Percentiles rank a stretch among this genome's conserved stretches.
phyloP scores from a whole-genome alignment of 2,113 vertebrate species.

The Myodes glareolus region DNA sequence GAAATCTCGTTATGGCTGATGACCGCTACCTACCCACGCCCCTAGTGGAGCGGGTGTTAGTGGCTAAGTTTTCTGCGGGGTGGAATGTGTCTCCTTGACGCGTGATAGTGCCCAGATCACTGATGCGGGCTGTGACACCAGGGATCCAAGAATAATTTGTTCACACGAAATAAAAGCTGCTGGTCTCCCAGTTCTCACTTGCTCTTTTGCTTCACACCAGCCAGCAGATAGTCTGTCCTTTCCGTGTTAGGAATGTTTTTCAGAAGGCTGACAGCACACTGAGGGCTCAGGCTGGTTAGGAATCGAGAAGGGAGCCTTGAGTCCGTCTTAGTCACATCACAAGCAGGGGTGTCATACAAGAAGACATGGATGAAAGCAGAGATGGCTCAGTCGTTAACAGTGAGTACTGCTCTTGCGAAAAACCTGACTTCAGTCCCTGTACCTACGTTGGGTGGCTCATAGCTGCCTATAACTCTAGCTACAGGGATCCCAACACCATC shows the following conservation, averaged over 20 bases:
- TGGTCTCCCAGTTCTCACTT: conserved; percentile 60
- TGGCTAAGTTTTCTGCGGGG: conserved; percentile 67
- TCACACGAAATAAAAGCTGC: conserved; percentile 70
- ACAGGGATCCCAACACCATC: not conserved
- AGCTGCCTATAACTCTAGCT: not conserved
- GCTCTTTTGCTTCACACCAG: conserved; percentile 47
- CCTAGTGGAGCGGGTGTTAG: conserved; percentile 49
- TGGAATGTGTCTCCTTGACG: conserved; percentile 66
- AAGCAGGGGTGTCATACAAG: not conserved
- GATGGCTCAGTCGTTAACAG: not conserved
- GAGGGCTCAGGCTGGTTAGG: not conserved
- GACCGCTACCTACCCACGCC: not conserved
- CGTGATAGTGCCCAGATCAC: conserved; percentile 29
- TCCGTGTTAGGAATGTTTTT: conserved; percentile 59
- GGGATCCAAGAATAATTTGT: conserved; percentile 60
- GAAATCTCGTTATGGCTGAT: fast-evolving
- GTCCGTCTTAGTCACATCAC: conserved; percentile 43
- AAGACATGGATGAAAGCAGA: not conserved
- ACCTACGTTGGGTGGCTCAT: not conserved
- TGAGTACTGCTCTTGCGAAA: not conserved
- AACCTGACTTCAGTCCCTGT: not conserved
- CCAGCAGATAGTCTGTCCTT: conserved; percentile 54
- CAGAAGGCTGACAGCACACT: not conserved
- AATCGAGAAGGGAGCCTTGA: not conserved
- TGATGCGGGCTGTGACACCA: conserved; percentile 62